Evolutionary conservation across 2,113 vertebrate species (phyloP), one percentile per base, ranked within the genome.

Genomic region (Bufo bufo): DNA sequence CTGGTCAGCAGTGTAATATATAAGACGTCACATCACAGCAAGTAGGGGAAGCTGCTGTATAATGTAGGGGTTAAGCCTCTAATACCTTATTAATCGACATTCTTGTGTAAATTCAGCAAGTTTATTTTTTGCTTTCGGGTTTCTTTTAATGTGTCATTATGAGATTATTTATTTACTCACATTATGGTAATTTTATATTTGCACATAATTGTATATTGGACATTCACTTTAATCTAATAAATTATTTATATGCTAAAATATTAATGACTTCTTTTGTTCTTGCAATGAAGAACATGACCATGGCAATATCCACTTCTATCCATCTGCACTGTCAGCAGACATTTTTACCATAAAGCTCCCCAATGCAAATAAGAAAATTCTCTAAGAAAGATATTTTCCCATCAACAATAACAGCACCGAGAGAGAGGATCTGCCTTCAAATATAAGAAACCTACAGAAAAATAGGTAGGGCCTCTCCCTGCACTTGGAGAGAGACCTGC

Each of bases 111-210:
- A 65, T 65, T n/a, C 61, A 65, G 61, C 6, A 20, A 71, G 33
- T 72, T 43, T 72, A 45, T 16, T 14, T 72, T 45, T 33, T 33
- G 4, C 14, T 16, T 72, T 72, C 69, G 45, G 33, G 1, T 45
- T 43, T 43, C 69, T 16, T 72, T 3, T 13, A 71, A 72, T 72
- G 43, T 63, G 33, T 54, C 8, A 58, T 61, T 45, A 43, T 82
- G 58, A 63, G 16, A 47, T 81, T 33, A 81, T 59, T 82, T 82
- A 47, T 63, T 43, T 82, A 16, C 58, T 20, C 56, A 14, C 56
- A 63, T 61, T 63, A 82, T 20, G 23, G 33, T 63, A 82, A 82
- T 79, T 79, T 56, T 79, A 79, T 56, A 20, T 8, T 63, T 82
- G 79, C 58, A 82, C 79, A 82, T 63, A 33, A 6, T 63, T 45